Evolutionary conservation across 2,113 vertebrate species (phyloP), one percentile per base, ranked within the genome.

Genomic region (Typhlomys cinereus): DNA sequence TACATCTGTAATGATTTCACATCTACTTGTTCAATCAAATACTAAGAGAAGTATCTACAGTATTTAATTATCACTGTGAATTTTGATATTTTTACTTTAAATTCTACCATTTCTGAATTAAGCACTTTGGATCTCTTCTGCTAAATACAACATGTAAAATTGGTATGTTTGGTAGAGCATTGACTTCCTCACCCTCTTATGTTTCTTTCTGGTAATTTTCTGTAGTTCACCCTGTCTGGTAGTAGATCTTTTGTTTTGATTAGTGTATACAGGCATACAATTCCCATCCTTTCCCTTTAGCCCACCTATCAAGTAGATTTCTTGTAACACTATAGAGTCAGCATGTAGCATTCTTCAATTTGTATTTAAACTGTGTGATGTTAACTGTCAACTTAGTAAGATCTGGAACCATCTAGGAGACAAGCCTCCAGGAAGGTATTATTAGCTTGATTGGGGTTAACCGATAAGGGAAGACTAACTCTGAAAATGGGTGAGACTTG

Each of bases 1-100:
- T 73, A 11, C 57, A 29, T 54, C 15, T 29, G 44, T 69, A 95
- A 34, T 93, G 61, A 79, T 85, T 74, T 95, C 62, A 48, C 70
- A n/a, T 80, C 44, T 67, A 48, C 36, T 79, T 88, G 46, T 62
- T 54, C 21, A 1, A 52, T 79, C 18, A 62, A 1, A 81, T 85
- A 76, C 2, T 81, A 23, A 62, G 17, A 66, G 27, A 62, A 67
- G 34, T 71, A 8, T 50, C 75, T 82, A 41, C 1, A 20, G 18
- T 25, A 34, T 71, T 81, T 83, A 67, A 66, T 66, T 93, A 61
- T 66, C 80, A 74, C 64, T 81, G 13, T 75, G 46, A 69, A 39
- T 75, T 62, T 66, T 9, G 31, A 2, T 88, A 64, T 44, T 71
- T 81, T 20, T 59, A 31, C 44, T 46, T 80, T 67, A 18, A 81